phyloP scores from a whole-genome alignment of 2,888 invertebrate genomes.

The Mesorhabditis spiculigera region DNA sequence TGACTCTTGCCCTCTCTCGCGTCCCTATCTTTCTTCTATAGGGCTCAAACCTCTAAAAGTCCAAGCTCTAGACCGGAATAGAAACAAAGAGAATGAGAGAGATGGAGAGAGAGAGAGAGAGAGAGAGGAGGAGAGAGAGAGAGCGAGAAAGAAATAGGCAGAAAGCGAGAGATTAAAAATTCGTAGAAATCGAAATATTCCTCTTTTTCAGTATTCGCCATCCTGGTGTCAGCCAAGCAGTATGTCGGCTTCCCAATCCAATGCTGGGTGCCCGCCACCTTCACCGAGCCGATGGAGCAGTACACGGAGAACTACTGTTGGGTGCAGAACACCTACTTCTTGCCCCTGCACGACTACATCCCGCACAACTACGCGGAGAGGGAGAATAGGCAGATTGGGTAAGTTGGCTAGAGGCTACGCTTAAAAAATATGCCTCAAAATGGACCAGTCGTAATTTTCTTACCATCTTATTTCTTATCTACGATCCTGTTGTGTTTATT shows the following conservation, averaged over 20 bases:
- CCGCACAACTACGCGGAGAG: constrained; percentile 53
- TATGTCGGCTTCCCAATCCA: constrained; percentile 58
- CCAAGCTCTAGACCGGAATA: no score
- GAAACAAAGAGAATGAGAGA: constrained; percentile 10
- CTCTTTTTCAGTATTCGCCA: constrained; percentile 55
- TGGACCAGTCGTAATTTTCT: no score
- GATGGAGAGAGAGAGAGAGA: constrained; percentile 6
- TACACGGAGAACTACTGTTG: constrained; percentile 59
- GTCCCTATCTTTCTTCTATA: no score
- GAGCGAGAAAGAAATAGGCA: constrained; percentile 12
- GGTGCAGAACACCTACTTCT: constrained; percentile 58
- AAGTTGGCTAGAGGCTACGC: background rate
- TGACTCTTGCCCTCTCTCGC: no score
- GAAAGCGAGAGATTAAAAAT: constrained; percentile 5
- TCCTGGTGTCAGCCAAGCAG: constrained; percentile 57
- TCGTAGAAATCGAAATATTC: background rate
- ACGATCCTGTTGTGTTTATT: no score
- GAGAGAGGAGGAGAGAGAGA: constrained; percentile 3
- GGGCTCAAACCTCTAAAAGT: no score
- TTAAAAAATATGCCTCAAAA: no score
- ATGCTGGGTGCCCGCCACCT: constrained; percentile 59
- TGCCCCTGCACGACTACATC: constrained; percentile 58
- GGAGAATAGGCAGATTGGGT: constrained; percentile 58
- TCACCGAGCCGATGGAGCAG: constrained; percentile 59
- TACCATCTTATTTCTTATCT: no score